Percentiles rank a stretch among this genome's conserved stretches.
Conservation (phyloP, 2,888 invertebrate species). For the Tipula lateralis region DNA sequence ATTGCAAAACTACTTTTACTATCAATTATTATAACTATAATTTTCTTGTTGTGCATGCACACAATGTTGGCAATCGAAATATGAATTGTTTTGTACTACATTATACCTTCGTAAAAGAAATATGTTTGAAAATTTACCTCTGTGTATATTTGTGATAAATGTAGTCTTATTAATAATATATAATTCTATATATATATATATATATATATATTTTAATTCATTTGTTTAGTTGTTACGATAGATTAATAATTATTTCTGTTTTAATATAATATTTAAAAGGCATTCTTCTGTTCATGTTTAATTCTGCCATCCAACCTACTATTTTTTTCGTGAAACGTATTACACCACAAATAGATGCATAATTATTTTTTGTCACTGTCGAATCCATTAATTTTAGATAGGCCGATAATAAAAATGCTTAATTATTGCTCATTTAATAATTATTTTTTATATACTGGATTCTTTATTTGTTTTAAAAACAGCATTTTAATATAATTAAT, state of each 20-base stretch:
- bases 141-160: neutral
- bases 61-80: neutral
- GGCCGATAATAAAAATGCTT: neutral
- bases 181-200: neutral
- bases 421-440: constrained; percentile 4
- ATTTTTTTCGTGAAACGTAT: too few species aligned
- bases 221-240: neutral
- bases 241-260: neutral
- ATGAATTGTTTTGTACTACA: neutral
- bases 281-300: neutral
- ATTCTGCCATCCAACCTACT: neutral
- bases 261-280: neutral
- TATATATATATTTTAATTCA: neutral
- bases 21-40: too few species aligned
- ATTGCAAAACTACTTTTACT: neutral
- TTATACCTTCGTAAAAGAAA: neutral
- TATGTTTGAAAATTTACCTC: neutral
- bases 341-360: neutral
- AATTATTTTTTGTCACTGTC: neutral
- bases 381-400: neutral
- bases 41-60: neutral
- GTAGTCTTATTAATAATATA: neutral
- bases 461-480: neutral
- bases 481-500: neutral
- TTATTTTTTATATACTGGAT: neutral